Base-by-base conservation (phyloP, 2,113 vertebrate genomes). In the Podilymbus podiceps region DNA sequence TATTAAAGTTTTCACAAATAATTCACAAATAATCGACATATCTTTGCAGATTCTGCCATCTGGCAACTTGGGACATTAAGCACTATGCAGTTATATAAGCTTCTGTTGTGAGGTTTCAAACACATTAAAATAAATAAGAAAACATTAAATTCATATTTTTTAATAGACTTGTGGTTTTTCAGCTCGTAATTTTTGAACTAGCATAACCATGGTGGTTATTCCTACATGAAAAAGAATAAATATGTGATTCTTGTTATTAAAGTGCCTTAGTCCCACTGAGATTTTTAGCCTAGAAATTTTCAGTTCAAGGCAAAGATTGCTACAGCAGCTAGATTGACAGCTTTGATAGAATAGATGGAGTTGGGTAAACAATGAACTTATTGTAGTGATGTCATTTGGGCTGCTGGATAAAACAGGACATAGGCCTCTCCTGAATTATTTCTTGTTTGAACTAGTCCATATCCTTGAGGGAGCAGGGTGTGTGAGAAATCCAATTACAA, bases 381-480 rank as follows among this genome's bases (percentile, higher is more conserved):
- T 9, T 72, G 21, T 50, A 69, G 38, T 66, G 49, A 38, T 31
- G 66, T 50, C 5, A 5, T 83, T 83, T 1, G 5, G 3, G 53
- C 38, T 86, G 52, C 15, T 67, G 33, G 17, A 28, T 79, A 56
- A 66, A 90, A 60, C 22, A 24, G 31, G 69, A 21, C 35, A 4
- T 4, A 46, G 33, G 79, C 66, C 20, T 67, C 33, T 80, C 42
- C 67, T 74, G 75, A 52, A 74, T 56, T 38, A 52, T 31, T 35
- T 78, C 25, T n/a, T 46, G 3, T 73, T 30, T 46, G 13, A 81
- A 46, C 18, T 42, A 35, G 72, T 75, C 47, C n/a, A 1, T 62
- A 9, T 42, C 40, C 12, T 30, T 33, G 52, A 9, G 12, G 16
- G 4, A 0, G 12, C 3, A 0, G 5, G 1, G 2, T 28, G 10